Evolutionary conservation across 2,888 invertebrate species (phyloP).

Genomic region (Apamea monoglypha): DNA sequence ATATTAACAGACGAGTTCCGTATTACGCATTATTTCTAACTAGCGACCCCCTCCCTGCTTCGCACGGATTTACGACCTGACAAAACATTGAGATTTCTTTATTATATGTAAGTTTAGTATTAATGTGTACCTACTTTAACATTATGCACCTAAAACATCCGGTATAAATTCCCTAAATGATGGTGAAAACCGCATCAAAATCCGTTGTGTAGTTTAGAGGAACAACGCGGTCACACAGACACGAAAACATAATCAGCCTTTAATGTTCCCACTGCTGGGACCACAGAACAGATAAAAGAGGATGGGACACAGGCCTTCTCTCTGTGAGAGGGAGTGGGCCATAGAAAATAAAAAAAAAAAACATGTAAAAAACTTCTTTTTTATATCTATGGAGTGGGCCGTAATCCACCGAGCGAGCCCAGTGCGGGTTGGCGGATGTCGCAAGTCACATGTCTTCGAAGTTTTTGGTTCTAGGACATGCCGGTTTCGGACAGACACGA

Average conservation of each 20-base stretch:
- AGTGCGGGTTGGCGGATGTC: too few relatives aligned
- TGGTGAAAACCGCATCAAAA: background rate
- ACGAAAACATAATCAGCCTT: background rate
- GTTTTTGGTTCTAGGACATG: too few relatives aligned
- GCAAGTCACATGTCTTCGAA: too few relatives aligned
- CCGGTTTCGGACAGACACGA: background rate
- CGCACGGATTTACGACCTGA: background rate
- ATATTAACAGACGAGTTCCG: slow-evolving; percentile 3
- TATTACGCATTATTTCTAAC: background rate
- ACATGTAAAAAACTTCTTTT: too few relatives aligned
- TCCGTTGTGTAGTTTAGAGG: background rate
- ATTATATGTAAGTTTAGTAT: background rate
- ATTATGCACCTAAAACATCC: background rate
- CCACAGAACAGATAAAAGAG: too few relatives aligned
- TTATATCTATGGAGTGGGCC: too few relatives aligned
- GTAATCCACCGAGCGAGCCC: background rate
- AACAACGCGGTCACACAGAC: background rate
- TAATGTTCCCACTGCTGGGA: background rate
- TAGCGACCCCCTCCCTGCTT: background rate
- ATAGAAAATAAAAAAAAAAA: background rate
- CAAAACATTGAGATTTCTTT: background rate
- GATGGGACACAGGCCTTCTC: background rate
- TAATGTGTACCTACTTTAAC: too few relatives aligned
- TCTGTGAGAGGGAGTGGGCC: background rate
- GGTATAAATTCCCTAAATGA: background rate